phyloP scores from a whole-genome alignment of 53 echinoderm and acorn worm genomes.

The Arbacia lixula region DNA sequence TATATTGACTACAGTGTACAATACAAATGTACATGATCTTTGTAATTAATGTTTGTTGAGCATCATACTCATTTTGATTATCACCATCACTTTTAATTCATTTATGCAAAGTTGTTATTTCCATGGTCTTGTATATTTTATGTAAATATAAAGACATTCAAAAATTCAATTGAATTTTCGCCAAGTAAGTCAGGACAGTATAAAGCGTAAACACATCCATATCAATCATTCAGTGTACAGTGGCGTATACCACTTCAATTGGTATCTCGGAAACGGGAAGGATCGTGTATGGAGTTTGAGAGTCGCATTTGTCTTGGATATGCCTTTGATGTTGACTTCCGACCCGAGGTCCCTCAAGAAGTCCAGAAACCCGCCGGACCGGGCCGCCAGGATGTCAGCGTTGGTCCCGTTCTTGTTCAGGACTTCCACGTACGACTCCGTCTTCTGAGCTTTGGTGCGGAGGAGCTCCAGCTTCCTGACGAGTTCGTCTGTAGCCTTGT shows the following conservation, averaged over 20 bases:
- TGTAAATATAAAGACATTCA: too few species aligned
- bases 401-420: neutral
- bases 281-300: slow-evolving; percentile 10
- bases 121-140: too few species aligned
- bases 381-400: slow-evolving; percentile 6
- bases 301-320: neutral
- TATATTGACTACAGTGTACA: too few species aligned
- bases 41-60: too few species aligned
- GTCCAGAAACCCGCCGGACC: slow-evolving; percentile 6
- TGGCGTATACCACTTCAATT: slow-evolving; percentile 21
- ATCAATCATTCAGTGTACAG: slow-evolving; percentile 16
- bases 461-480: neutral
- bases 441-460: neutral
- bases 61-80: too few species aligned
- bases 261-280: slow-evolving; percentile 26
- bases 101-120: too few species aligned
- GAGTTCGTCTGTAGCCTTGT: slow-evolving; percentile 1
- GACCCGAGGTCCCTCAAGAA: slow-evolving; percentile 3
- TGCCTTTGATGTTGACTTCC: slow-evolving; percentile 8
- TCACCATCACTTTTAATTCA: too few species aligned
- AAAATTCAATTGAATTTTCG: too few species aligned
- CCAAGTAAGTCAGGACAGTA: too few species aligned
- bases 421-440: neutral
- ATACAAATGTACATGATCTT: too few species aligned
- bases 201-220: too few species aligned